Evolutionary conservation across 2,113 vertebrate species (phyloP).

Genomic region (Climacteris rufus): DNA sequence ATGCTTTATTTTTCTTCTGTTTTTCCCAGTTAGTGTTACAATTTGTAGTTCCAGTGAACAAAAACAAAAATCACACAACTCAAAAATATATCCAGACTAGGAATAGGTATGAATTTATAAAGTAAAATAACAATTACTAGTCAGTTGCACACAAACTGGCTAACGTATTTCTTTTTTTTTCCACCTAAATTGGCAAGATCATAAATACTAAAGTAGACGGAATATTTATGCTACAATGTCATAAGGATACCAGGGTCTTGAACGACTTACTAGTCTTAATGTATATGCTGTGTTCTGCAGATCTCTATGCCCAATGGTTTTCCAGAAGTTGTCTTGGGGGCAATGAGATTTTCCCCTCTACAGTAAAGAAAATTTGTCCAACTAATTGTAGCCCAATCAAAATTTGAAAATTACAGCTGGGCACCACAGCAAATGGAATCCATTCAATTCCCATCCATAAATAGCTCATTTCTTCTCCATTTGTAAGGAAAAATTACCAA

Average conservation of each 20-base stretch:
- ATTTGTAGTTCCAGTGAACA: neutral
- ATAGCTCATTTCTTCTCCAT: neutral
- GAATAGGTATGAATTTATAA: neutral
- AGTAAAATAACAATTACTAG: neutral
- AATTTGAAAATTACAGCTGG: neutral
- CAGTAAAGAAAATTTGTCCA: neutral
- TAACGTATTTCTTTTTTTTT: neutral
- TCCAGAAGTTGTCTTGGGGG: neutral
- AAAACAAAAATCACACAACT: neutral
- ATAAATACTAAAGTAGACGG: neutral
- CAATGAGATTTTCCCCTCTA: neutral
- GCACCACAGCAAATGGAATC: neutral
- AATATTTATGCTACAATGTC: neutral
- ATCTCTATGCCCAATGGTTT: fast-evolving
- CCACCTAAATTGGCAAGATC: neutral
- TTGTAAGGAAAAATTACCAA: neutral
- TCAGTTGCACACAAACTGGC: neutral
- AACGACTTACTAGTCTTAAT: neutral
- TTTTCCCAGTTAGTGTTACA: neutral
- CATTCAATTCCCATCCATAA: neutral
- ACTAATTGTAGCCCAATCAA: neutral
- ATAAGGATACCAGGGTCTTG: neutral
- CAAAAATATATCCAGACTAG: neutral
- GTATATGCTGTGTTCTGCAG: neutral
- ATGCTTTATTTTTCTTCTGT: neutral